Evolutionary conservation across 2,113 vertebrate genomes (phyloP), one percentile per base, ranked within the genome.

Genomic region (Actenoides hombroni): DNA sequence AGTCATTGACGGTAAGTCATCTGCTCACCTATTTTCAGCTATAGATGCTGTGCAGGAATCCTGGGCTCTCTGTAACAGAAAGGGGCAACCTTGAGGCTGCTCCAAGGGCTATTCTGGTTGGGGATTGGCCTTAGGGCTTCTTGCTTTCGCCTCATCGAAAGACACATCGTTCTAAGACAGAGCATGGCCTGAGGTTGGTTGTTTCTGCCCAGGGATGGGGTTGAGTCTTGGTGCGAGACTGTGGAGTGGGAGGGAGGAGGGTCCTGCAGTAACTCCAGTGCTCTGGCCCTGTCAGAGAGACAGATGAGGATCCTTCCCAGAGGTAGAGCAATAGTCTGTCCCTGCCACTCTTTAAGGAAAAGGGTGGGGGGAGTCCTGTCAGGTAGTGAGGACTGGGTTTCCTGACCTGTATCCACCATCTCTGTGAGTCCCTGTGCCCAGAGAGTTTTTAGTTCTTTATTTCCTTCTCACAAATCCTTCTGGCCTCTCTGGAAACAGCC

Each of bases 1-100:
- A 0, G 85, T 98, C 0, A 65, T 98, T 1, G 97, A 98, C 3
- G 98, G 98, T 98, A 77, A 37, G 89, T 64, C 42, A 21, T 6
- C 9, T 17, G 10, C 73, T 60, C 13, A 1, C 5, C 0, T 46
- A 8, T 56, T 44, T 67, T 61, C 29, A 23, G 51, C 3, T 0
- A 0, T 8, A 9, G 49, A 15, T 6, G 48, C 13, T 12, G 13
- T 25, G 37, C 17, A 3, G 56, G 28, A 16, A 70, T 4, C 18
- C 31, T 83, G 60, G 21, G 61, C 8, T 35, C 7, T 33, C 42
- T 12, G 9, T 35, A 4, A n/a, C 19, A 3, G 42, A 13, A 39
- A 61, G 31, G 17, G 15, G 1, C 33, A 33, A 12, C 24, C 29
- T 18, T 2, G 31, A 84, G 64, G 31, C 37, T 54, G 28, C 65